Evolutionary conservation across 2,888 invertebrate genomes (phyloP).

Genomic region (Danaus chrysippus): DNA sequence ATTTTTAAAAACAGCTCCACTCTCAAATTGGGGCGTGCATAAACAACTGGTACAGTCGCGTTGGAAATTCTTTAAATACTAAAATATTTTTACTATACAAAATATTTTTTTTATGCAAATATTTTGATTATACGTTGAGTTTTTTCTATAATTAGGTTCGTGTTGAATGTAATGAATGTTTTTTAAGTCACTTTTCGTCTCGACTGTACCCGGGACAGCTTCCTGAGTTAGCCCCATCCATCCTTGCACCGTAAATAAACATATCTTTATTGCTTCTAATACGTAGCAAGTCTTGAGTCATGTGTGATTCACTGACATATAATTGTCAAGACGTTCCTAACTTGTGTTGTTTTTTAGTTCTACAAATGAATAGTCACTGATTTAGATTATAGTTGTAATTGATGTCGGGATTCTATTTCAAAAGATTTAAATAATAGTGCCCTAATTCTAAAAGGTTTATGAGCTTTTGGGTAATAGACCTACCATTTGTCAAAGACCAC

Average conservation of each 20-base stretch:
- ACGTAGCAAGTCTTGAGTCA: conserved; percentile 52
- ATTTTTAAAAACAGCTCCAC: conserved; percentile 15
- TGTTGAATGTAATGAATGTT: no score
- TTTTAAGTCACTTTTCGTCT: conserved; percentile 18
- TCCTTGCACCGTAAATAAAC: conserved; percentile 60
- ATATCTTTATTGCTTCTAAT: conserved; percentile 52
- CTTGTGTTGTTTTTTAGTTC: not conserved
- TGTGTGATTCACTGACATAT: conserved; percentile 44
- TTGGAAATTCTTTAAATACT: not conserved
- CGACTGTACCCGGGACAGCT: conserved; percentile 34
- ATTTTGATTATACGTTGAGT: not conserved
- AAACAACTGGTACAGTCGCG: conserved; percentile 38
- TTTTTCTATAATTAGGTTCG: no score
- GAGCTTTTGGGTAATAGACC: no score
- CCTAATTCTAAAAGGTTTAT: no score
- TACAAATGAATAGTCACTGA: not conserved
- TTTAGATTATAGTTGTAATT: no score
- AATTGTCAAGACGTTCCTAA: conserved; percentile 4
- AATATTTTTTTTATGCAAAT: conserved; percentile 4
- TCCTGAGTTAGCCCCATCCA: conserved; percentile 44
- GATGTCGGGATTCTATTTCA: no score
- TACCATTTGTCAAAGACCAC: no score
- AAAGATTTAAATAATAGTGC: no score
- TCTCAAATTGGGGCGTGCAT: conserved; percentile 37
- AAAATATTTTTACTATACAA: not conserved